phyloP scores from a whole-genome alignment of 2,797 vertebrate genomes.

The Fistularia tabacaria region DNA sequence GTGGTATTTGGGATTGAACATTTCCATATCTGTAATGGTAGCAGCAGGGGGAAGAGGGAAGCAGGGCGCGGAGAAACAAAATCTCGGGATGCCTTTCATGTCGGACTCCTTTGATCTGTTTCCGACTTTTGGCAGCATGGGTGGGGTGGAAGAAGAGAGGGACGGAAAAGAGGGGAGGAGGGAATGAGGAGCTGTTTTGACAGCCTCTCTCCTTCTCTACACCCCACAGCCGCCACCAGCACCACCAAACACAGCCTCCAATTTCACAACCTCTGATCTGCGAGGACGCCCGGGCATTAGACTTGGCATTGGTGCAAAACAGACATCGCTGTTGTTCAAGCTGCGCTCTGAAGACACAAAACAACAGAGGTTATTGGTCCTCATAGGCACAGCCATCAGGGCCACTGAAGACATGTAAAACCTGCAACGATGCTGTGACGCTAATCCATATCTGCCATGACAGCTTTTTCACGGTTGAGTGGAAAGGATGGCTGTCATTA shows the following conservation, averaged over 20 bases:
- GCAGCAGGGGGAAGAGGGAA: constrained; percentile 30
- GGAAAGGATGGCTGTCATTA: constrained; percentile 43
- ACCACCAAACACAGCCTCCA: constrained; percentile 15
- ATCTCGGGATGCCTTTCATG: constrained; percentile 67
- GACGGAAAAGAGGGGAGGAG: constrained; percentile 46
- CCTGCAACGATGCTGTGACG: constrained; percentile 36
- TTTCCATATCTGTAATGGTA: constrained; percentile 63
- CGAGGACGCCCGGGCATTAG: constrained; percentile 25
- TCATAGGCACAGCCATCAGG: constrained; percentile 29
- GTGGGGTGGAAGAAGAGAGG: constrained; percentile 43
- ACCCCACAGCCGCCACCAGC: not conserved
- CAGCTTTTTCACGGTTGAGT: constrained; percentile 43
- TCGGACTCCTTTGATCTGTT: constrained; percentile 67
- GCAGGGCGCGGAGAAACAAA: constrained; percentile 31
- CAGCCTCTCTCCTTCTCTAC: constrained; percentile 36
- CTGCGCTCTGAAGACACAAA: constrained; percentile 6
- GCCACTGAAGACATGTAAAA: constrained; percentile 48
- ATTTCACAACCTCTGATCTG: constrained; percentile 46
- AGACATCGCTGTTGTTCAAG: constrained; percentile 17
- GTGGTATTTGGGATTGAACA: constrained; percentile 42
- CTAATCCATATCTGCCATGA: constrained; percentile 54
- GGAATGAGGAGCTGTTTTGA: constrained; percentile 55
- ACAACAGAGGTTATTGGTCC: constrained; percentile 50
- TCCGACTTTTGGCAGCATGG: constrained; percentile 52
- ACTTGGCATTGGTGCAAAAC: constrained; percentile 51